These are phyloP conservation scores for Lycocerus yunnanus DNA, from an alignment of 2,888 invertebrate genomes.

Conservation along the genomic window DNA sequence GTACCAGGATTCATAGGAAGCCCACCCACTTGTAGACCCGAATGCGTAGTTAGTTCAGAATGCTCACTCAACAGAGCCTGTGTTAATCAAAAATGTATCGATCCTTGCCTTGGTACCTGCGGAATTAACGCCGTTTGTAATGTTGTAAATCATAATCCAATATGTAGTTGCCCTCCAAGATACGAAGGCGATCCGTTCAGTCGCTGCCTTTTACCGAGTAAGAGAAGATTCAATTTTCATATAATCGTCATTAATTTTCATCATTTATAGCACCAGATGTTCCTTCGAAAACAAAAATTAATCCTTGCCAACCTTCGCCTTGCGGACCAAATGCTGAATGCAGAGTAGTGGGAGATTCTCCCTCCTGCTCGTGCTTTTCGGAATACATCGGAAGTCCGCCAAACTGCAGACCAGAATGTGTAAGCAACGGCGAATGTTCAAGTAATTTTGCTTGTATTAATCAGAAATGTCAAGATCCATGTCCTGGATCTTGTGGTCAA, in stretches of 20 bases:
- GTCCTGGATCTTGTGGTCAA: constrained; percentile 61
- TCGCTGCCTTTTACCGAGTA: constrained; percentile 60
- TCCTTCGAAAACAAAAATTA: constrained; percentile 41
- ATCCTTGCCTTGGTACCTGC: constrained; percentile 61
- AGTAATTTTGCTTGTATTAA: constrained; percentile 74
- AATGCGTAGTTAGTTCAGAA: constrained; percentile 58
- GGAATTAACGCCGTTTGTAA: constrained; percentile 65
- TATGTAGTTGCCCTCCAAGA: constrained; percentile 80
- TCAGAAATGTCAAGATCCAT: constrained; percentile 75
- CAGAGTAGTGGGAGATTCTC: constrained; percentile 58
- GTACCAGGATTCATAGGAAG: constrained; percentile 57
- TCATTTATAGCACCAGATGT: constrained; percentile 34
- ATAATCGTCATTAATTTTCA: not conserved
- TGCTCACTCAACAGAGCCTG: constrained; percentile 58
- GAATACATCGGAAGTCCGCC: constrained; percentile 68
- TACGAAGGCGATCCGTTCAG: constrained; percentile 82
- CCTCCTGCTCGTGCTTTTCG: constrained; percentile 65
- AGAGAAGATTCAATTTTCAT: not conserved
- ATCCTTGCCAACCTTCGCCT: constrained; percentile 72
- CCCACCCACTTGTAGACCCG: constrained; percentile 62
- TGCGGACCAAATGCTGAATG: constrained; percentile 72
- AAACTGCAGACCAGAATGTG: constrained; percentile 77
- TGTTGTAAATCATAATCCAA: constrained; percentile 84
- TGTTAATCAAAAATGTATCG: constrained; percentile 59
- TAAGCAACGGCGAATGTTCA: constrained; percentile 72